Evolutionary conservation across 2,113 vertebrate genomes (phyloP), one percentile per base, ranked within the genome.

Genomic region (Campylomormyrus numenius): DNA sequence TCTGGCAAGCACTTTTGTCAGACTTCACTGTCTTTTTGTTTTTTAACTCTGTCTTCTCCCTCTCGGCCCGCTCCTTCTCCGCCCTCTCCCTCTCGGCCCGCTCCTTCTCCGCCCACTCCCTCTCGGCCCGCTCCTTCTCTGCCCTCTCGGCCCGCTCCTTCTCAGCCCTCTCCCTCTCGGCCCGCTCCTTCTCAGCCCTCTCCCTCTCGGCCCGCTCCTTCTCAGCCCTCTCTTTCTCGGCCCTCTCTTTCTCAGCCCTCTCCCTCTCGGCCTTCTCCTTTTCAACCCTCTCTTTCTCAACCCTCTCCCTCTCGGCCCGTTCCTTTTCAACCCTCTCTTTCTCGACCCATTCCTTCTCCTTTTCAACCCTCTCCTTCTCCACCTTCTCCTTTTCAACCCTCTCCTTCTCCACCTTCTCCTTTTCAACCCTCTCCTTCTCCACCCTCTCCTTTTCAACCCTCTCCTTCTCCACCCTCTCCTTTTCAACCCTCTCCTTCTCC

Each of bases 401-500:
- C 21, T 87, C 85, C 35, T 15, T 87, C 27, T 89, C 86, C 1
- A 3, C 39, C 49, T 50, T 86, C n/a, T 90, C 58, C n/a, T n/a
- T n/a, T 1, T 19, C 46, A 27, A 27, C 74, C 85, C 46, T 88
- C 58, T 90, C 90, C 6, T 17, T 49, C 48, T 53, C 62, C 10
- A 0, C 9, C 15, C 45, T 86, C n/a, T 90, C 13, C 15, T n/a
- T 89, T 1, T 89, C 70, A 0, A 9, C 17, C 17, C 11, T 13
- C 31, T 89, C 39, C 84, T 92, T 91, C 46, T 95, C 92, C 93
- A 94, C 11, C 91, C 89, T 93, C 95, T 95, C 93, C 90, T 95
- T 91, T 92, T 94, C 94, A 24, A 84, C 88, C 53, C 91, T 92
- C 10, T 94, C 93, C 49, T 89, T 93, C n/a, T 91, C 90, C 91